A percentile compares a stretch with the other conserved stretches of the same genome.
Conservation (phyloP, 2,888 invertebrate species). For the Rotaria sp. region DNA sequence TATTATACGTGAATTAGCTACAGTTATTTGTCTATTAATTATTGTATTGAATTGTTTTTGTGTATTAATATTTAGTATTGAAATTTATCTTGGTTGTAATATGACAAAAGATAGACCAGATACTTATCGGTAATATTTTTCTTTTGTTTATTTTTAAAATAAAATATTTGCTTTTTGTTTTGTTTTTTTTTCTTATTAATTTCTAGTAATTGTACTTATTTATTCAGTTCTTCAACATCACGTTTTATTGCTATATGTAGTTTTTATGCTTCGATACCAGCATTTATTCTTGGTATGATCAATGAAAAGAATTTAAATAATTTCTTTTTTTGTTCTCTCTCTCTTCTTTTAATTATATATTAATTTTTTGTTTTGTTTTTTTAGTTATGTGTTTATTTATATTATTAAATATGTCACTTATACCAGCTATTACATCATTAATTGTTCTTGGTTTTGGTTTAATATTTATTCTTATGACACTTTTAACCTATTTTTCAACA, state of each 20-base stretch:
- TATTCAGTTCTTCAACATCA: slow-evolving; percentile 24
- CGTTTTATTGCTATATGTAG: slow-evolving; percentile 22
- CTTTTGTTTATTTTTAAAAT: too few species aligned
- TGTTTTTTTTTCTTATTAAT: neutral
- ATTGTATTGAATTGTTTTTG: slow-evolving; percentile 20
- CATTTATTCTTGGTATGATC: slow-evolving; percentile 7
- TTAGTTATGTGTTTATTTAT: slow-evolving; percentile 23
- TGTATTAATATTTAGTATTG: slow-evolving; percentile 25
- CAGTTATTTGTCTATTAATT: neutral
- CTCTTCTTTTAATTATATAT: too few species aligned
- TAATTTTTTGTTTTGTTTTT: neutral
- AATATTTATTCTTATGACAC: neutral
- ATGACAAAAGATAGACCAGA: neutral
- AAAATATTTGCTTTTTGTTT: too few species aligned
- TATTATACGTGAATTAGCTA: neutral
- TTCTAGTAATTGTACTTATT: neutral
- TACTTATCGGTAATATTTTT: neutral
- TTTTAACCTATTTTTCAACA: neutral
- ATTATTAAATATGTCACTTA: slow-evolving; percentile 20
- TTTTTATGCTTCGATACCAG: slow-evolving; percentile 26
- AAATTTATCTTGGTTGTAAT: slow-evolving; percentile 26
- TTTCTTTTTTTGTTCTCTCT: too few species aligned
- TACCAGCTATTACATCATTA: slow-evolving; percentile 10
- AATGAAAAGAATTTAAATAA: neutral
- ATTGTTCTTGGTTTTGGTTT: neutral